Base-by-base conservation (phyloP, 2,797 vertebrate species). In the Enteromius thamalakanensis region DNA sequence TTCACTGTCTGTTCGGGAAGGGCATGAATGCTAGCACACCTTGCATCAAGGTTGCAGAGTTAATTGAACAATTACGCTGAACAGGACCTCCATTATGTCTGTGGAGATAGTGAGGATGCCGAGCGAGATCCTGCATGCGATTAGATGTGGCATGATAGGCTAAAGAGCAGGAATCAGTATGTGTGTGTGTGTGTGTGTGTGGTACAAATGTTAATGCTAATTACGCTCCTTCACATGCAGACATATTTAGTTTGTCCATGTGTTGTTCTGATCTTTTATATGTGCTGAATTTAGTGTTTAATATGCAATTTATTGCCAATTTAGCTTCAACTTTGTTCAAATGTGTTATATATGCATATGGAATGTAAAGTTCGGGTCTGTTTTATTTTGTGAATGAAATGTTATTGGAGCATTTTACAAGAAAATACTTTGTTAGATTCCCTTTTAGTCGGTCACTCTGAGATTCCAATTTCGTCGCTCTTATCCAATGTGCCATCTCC, bases 1-100 rank as follows among this genome's bases (percentile, higher is more conserved):
- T 90, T 91, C 72, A 62, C 88, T 86, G 90, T 92, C 91, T 88
- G 91, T 93, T 92, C 93, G 90, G 89, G 81, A 91, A 92, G 90
- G 92, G 91, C 91, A 92, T 91, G 91, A 92, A 93, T 89, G 91
- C 87, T 87, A 75, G 88, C 88, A 92, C 91, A 94, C 93, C 90
- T 92, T 89, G 91, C 89, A 90, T 92, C 92, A 94, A 94, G 94
- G 93, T 94, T 94, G 93, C 91, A 90, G 92, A 91, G 92, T 93
- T 94, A 94, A 95, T 94, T 94, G 94, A 94, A 94, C 93, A 92
- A 94, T 94, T 94, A 94, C 89, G 89, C 89, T 90, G 90, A 91
- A 93, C 91, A 91, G 91, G 91, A 91, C 91, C 89, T 92, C 93
- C 92, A 94, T 94, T 93, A 94, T 86, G 88, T 88, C 89, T 92